Base-by-base conservation (phyloP, 2,888 invertebrate genomes). In the Meiosimyza platycephala region DNA sequence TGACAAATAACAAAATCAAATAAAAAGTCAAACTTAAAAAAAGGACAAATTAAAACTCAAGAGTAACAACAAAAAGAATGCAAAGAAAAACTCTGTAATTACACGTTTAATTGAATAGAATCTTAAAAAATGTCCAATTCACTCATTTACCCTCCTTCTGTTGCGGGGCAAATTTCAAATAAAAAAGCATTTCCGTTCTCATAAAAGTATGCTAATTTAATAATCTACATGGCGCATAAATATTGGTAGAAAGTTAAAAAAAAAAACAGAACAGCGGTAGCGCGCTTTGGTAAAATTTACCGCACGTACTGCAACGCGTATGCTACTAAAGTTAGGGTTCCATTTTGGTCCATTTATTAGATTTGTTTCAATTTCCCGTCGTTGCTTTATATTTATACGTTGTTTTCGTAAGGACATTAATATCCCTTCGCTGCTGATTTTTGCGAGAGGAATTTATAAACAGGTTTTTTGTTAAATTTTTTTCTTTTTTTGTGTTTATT, bases 51-150 rank as follows among this genome's bases (percentile, higher is more conserved):
- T 57, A 40, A 40, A 40, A 40, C 40, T 40, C 40, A 6, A 40
- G 9, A 40, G 40, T 40, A 40, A 40, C 57, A 18, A 12, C 6
- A 57, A 15, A 1, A 57, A 28, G 2, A 57, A 50, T 13, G 75
- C 76, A 74, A 74, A 72, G 76, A 75, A 76, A 76, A 81, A 80
- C 79, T 81, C 78, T 78, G 83, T 85, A 85, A 85, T 85, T 85
- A 85, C 85, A 84, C 84, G 81, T 85, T 85, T 85, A 85, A 85
- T 85, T 84, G 85, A 83, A 83, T 80, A 76, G 79, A 78, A 80
- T 76, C 78, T 77, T 75, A 72, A 77, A 80, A 80, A 50, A 64
- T 64, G 64, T 50, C 50, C 50, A 22, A 50, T 51, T 64, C 51
- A 50, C 50, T 64, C 64, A 64, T 64, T 64, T 64, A 51, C 64